Evolutionary conservation across 2,888 invertebrate genomes (phyloP), one percentile per base, ranked within the genome.

Genomic region (Oligia fasciuncula): DNA sequence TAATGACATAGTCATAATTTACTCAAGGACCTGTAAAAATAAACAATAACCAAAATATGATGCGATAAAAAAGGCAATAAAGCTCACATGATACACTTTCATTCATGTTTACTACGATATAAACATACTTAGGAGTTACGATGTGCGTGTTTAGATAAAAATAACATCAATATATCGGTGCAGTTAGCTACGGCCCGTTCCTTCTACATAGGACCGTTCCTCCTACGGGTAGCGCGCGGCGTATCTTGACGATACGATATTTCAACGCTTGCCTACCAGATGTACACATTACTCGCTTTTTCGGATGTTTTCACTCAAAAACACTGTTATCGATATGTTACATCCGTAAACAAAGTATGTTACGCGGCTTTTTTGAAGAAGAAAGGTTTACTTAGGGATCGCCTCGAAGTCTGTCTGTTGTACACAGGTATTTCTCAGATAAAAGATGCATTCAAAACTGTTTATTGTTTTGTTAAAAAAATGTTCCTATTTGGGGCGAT

Each of bases 141-240:
- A 89, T 77, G 83, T 84, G 85, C 85, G 89, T 89, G 90, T 88
- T 90, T 89, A 89, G 88, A 88, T 86, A 90, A 91, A 89, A 86
- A 89, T 88, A 91, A 87, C 85, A 85, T 85, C 75, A 84, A 79
- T 84, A 91, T 87, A 82, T 82, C 75, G 72, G 78, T 86, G 77
- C 78, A 85, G 82, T 82, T 77, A 75, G 80, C 29, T 71, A 9
- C 46, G 63, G 54, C 23, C 51, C 66, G 70, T 51, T 23, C 78
- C 19, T 17, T 51, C 62, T 51, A 46, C 49, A 29, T 43, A 57
- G 17, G 51, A n/a, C 23, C n/a, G n/a, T 13, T 29, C 51, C 46
- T 19, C 19, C n/a, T 54, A 49, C 62, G 65, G 66, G 78, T 69
- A 78, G 65, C 74, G 35, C 73, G 85, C 75, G 54, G 60, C 68